phyloP scores from a whole-genome alignment of 2,888 invertebrate genomes.

The Molanna angustata region DNA sequence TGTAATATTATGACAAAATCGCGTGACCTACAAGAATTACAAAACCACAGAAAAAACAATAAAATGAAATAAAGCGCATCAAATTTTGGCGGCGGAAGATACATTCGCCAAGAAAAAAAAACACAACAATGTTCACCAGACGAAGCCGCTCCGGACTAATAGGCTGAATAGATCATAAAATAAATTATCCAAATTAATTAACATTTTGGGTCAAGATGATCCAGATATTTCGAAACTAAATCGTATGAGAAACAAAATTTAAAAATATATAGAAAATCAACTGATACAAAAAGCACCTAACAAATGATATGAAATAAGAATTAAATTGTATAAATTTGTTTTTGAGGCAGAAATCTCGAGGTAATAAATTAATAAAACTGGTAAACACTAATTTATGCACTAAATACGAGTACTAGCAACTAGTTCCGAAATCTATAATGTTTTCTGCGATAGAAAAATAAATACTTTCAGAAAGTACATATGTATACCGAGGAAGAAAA shows the following conservation, averaged over 20 bases:
- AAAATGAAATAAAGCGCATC: constrained; percentile 1
- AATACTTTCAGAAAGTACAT: too few relatives aligned
- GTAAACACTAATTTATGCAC: too few relatives aligned
- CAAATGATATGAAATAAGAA: not conserved
- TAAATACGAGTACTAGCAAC: too few relatives aligned
- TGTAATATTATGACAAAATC: not conserved
- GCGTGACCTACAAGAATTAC: not conserved
- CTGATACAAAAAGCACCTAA: not conserved
- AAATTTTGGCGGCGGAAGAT: not conserved
- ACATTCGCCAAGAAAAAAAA: not conserved
- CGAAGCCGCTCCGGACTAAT: not conserved
- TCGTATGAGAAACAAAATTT: not conserved
- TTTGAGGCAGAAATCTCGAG: too few relatives aligned
- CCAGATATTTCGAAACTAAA: too few relatives aligned
- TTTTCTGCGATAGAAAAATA: too few relatives aligned
- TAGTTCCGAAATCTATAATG: too few relatives aligned
- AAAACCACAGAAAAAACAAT: too few relatives aligned
- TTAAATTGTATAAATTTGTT: not conserved
- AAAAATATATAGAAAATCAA: not conserved
- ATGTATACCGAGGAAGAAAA: too few relatives aligned
- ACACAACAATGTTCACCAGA: not conserved
- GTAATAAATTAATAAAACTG: too few relatives aligned
- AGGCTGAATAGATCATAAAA: constrained; percentile 5
- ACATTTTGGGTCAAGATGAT: not conserved
- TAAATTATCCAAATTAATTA: not conserved